These are phyloP conservation scores for Microplitis demolitor DNA, from an alignment of 1,140 invertebrate species.

Conservation along the genomic window DNA sequence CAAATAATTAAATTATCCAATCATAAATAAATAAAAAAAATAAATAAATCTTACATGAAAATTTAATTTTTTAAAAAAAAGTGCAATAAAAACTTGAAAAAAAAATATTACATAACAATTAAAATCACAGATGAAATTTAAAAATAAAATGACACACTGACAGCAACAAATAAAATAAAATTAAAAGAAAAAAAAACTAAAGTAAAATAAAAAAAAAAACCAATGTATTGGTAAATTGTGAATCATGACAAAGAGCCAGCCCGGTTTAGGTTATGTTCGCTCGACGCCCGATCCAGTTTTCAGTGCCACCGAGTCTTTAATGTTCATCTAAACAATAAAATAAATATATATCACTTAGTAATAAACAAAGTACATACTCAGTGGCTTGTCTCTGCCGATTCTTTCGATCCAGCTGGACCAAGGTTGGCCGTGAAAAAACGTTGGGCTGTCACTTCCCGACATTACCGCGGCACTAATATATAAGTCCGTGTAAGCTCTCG, in stretches of 20 bases:
- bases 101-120: too few relatives aligned
- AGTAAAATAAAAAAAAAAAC: background rate
- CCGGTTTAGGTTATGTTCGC: constrained; percentile 34
- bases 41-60: background rate
- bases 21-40: too few relatives aligned
- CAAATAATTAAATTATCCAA: background rate
- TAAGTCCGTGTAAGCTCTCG: background rate
- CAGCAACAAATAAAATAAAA: background rate
- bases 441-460: constrained; percentile 62
- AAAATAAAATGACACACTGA: background rate
- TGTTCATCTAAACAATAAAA: background rate
- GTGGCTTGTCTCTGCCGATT: constrained; percentile 58
- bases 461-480: constrained; percentile 47
- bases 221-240: background rate
- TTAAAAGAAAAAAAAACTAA: background rate
- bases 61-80: too few relatives aligned
- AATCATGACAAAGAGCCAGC: constrained; percentile 5
- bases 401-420: constrained; percentile 61
- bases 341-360: background rate
- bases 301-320: background rate
- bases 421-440: constrained; percentile 61
- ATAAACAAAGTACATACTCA: constrained; percentile 49
- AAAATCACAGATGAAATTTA: background rate
- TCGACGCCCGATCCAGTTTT: constrained; percentile 19
- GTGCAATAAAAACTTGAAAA: too few relatives aligned